A percentile compares a stretch with the other conserved stretches of the same genome.
phyloP scores from a whole-genome alignment of 2,797 vertebrate genomes.

The Adelosebastes latens region DNA sequence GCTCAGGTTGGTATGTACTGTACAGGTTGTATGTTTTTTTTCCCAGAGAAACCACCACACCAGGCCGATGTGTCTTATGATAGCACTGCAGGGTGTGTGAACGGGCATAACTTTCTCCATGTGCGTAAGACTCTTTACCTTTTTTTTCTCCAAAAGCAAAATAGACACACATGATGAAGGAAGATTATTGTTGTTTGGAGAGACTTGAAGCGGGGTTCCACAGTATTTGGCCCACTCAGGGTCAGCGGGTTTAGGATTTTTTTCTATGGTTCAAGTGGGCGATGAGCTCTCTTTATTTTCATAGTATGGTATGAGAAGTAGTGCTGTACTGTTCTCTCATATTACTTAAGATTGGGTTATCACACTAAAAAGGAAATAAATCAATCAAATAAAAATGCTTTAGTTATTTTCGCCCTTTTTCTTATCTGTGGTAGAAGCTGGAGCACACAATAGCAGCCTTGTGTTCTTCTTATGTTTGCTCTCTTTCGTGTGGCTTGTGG shows the following conservation, averaged over 20 bases:
- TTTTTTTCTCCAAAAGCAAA: slow-evolving; percentile 54
- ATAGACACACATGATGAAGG: slow-evolving; percentile 61
- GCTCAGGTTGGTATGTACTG: slow-evolving; percentile 47
- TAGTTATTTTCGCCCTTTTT: slow-evolving; percentile 6
- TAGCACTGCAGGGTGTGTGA: slow-evolving; percentile 58
- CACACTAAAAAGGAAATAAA: slow-evolving; percentile 35
- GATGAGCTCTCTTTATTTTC: slow-evolving; percentile 27
- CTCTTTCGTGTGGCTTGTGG: slow-evolving; percentile 35
- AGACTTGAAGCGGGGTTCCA: slow-evolving; percentile 55
- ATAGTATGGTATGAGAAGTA: slow-evolving; percentile 2
- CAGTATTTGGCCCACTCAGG: slow-evolving; percentile 21
- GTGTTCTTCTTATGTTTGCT: slow-evolving; percentile 51
- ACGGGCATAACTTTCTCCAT: slow-evolving; percentile 66
- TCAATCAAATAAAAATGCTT: slow-evolving; percentile 27
- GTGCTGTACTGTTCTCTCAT: background rate
- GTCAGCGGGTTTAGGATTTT: slow-evolving; percentile 56
- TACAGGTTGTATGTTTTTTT: slow-evolving; percentile 45
- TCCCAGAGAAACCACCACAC: slow-evolving; percentile 18
- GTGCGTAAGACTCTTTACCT: slow-evolving; percentile 49
- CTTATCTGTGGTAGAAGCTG: slow-evolving; percentile 46
- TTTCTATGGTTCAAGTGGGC: slow-evolving; percentile 46
- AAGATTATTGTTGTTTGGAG: slow-evolving; percentile 64
- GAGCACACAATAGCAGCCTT: slow-evolving; percentile 53
- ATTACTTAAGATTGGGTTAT: slow-evolving; percentile 32
- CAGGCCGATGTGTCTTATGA: slow-evolving; percentile 44